A percentile compares a stretch with the other conserved stretches of the same genome.
Evolutionary conservation across 2,888 invertebrate species (phyloP).

Genomic region (Koerneria pararmatus): DNA sequence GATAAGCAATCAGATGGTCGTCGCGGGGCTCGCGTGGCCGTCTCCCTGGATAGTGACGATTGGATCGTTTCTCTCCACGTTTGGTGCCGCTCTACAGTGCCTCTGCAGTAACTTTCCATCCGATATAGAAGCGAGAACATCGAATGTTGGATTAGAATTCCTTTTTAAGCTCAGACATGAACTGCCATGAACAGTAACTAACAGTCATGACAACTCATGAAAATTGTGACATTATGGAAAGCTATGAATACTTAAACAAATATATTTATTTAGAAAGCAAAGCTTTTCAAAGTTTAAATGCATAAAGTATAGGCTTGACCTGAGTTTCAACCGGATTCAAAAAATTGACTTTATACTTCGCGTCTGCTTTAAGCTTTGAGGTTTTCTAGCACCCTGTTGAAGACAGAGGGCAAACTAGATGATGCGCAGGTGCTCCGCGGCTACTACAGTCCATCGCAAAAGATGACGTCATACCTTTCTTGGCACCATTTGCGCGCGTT

Average conservation of each 20-base stretch:
- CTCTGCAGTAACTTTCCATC: slow-evolving; percentile 63
- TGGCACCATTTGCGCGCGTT: slow-evolving; percentile 87
- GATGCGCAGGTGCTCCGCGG: slow-evolving; percentile 64
- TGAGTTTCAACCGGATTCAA: not conserved
- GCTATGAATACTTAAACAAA: not conserved
- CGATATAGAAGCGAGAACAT: not conserved
- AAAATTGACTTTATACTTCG: not conserved
- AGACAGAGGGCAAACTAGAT: not conserved
- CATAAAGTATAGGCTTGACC: not conserved
- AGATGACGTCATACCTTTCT: slow-evolving; percentile 93
- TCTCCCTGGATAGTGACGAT: slow-evolving; percentile 96
- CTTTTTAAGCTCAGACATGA: too few species aligned
- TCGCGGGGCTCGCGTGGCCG: slow-evolving; percentile 97
- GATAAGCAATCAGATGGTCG: slow-evolving; percentile 88
- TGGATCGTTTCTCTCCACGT: slow-evolving; percentile 92
- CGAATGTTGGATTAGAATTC: not conserved
- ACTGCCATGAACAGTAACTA: too few species aligned
- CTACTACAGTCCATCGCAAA: slow-evolving; percentile 86
- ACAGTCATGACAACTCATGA: too few species aligned
- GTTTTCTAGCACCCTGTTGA: not conserved
- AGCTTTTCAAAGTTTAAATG: not conserved
- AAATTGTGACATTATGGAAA: not conserved
- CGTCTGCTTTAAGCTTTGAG: not conserved
- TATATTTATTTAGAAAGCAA: not conserved
- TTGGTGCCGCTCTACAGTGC: slow-evolving; percentile 95